Evolutionary conservation across 2,113 vertebrate genomes (phyloP), one percentile per base, ranked within the genome.

Genomic region (Dunckerocampus dactyliophorus): DNA sequence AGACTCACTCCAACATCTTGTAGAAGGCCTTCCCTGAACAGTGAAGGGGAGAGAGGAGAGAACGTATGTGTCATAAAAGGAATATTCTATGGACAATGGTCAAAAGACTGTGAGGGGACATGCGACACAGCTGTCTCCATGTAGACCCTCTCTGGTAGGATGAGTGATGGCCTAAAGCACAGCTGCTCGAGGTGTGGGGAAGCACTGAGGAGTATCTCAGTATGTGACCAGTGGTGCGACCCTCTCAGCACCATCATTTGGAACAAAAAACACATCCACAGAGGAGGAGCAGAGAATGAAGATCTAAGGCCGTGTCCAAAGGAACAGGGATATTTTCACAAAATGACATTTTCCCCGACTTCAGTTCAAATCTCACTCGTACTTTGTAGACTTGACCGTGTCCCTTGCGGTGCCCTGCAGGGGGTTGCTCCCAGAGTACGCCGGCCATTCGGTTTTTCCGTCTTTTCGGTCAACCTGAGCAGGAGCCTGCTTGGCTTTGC

Each of bases 161-260:
- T 72, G 65, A 77, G 59, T 55, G 61, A 71, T 8, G 51, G 28
- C 58, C 53, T 74, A 19, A 69, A 67, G 39, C 47, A 43, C 68
- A 80, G 74, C 66, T 63, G 85, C 58, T 63, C 55, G 51, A 74
- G 58, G 42, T 67, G 7, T 34, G 7, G 31, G 31, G 31, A 34
- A 34, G 7, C 31, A 34, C 31, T 8, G 31, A 34, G 31, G 31
- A 34, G 53, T 52, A 53, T 77, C 76, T 16, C 19, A 10, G 10
- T 11, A 22, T 50, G 21, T 19, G 52, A 82, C 58, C 60, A 65
- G 63, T 65, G 55, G 70, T 5, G 64, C 77, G 52, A 80, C 73
- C 76, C 67, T 70, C 74, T 80, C 79, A 74, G 67, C 72, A 55
- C 70, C 73, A 69, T 76, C 76, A 81, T 79, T 78, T 77, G 67